Conservation (phyloP, 2,797 vertebrate species). For the Notoglanidium macrostoma region DNA sequence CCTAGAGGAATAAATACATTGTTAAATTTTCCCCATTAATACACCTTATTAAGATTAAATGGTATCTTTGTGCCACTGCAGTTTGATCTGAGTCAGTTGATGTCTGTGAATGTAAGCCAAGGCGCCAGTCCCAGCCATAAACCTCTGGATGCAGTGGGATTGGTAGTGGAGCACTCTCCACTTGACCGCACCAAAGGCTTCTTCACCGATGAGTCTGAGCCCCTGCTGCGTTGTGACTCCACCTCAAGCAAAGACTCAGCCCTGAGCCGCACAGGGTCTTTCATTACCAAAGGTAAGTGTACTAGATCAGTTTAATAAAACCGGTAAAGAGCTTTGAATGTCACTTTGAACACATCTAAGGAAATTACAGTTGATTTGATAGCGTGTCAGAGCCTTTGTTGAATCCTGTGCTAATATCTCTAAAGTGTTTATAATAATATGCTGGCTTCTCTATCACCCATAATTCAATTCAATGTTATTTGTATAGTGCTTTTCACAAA, state of each 20-base stretch:
- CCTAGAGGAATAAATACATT: background rate
- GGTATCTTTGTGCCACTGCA: slow-evolving; percentile 56
- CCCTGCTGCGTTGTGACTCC: slow-evolving; percentile 93
- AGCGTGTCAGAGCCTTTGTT: background rate
- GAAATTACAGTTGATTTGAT: background rate
- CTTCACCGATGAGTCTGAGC: slow-evolving; percentile 92
- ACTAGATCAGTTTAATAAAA: background rate
- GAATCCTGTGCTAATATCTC: background rate
- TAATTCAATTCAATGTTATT: background rate
- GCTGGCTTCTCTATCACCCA: background rate
- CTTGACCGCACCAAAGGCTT: slow-evolving; percentile 89
- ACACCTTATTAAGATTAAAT: background rate
- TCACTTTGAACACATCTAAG: background rate
- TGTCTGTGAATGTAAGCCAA: slow-evolving; percentile 80
- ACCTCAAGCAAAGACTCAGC: slow-evolving; percentile 95
- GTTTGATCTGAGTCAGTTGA: slow-evolving; percentile 89
- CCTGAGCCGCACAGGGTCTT: slow-evolving; percentile 93
- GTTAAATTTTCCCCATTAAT: background rate
- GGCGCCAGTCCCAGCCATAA: slow-evolving; percentile 79
- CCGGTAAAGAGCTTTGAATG: background rate
- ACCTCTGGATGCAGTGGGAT: slow-evolving; percentile 73
- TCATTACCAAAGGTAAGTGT: slow-evolving; percentile 95
- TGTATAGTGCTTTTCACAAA: too few species aligned
- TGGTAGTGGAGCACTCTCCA: slow-evolving; percentile 82
- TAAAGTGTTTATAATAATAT: background rate